phyloP scores from a whole-genome alignment of 2,888 invertebrate species.

The Phortica magna region DNA sequence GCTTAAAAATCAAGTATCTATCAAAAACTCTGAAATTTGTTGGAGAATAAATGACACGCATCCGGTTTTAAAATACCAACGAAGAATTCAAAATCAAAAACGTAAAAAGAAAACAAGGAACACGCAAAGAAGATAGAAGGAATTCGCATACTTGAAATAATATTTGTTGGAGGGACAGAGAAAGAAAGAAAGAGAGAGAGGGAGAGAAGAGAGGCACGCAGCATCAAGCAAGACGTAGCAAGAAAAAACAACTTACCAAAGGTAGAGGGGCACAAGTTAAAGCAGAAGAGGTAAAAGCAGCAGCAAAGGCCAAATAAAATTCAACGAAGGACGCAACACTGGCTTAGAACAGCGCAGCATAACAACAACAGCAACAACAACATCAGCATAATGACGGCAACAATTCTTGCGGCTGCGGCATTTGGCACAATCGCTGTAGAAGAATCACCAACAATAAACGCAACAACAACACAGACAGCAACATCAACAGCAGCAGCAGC shows the following conservation, averaged over 20 bases:
- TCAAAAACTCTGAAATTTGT: slow-evolving; percentile 34
- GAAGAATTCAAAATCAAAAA: slow-evolving; percentile 41
- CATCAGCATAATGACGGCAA: slow-evolving; percentile 6
- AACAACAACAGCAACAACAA: slow-evolving; percentile 1
- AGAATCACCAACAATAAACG: not conserved
- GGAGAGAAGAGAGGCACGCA: slow-evolving; percentile 8
- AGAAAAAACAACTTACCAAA: not conserved
- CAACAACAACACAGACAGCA: not conserved
- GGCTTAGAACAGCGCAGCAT: slow-evolving; percentile 11
- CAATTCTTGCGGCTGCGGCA: slow-evolving; percentile 14
- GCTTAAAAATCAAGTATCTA: slow-evolving; percentile 19
- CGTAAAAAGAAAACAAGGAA: slow-evolving; percentile 36
- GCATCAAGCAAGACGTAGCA: not conserved
- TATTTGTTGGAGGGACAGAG: not conserved
- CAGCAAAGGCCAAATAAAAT: slow-evolving; percentile 33
- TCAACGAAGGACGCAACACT: slow-evolving; percentile 30
- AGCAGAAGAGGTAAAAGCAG: not conserved
- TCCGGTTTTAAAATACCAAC: slow-evolving; percentile 70
- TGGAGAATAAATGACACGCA: slow-evolving; percentile 56
- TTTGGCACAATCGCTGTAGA: slow-evolving; percentile 25
- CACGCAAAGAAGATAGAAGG: slow-evolving; percentile 46
- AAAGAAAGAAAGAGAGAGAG: slow-evolving; percentile 31
- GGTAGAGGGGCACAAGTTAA: not conserved
- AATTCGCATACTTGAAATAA: slow-evolving; percentile 64
- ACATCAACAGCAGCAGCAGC: slow-evolving; percentile 35